A percentile compares a stretch with the other conserved stretches of the same genome.
These are phyloP conservation scores for Oligia latruncula DNA, from an alignment of 2,888 invertebrate genomes.

Conservation along the genomic window DNA sequence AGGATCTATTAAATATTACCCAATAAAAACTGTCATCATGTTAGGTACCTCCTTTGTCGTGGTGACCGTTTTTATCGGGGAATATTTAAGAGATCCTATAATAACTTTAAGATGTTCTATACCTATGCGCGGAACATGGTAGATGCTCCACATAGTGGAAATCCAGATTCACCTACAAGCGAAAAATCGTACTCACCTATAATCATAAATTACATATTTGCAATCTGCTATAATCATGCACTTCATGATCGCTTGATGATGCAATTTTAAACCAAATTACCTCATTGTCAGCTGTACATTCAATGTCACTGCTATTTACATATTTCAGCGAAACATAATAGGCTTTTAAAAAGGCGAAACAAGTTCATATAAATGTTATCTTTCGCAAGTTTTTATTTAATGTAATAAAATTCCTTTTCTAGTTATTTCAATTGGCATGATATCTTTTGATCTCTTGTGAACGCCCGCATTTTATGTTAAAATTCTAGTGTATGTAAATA, in stretches of 20 bases:
- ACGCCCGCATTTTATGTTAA: conserved; percentile 18
- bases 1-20: background rate
- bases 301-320: conserved; percentile 69
- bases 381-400: conserved; percentile 29
- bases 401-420: conserved; percentile 24
- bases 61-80: background rate
- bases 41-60: background rate
- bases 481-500: conserved; percentile 7
- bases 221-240: conserved; percentile 7
- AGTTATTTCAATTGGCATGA: conserved; percentile 31
- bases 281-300: conserved; percentile 68
- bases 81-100: background rate
- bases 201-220: conserved; percentile 11
- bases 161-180: background rate
- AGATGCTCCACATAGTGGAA: background rate
- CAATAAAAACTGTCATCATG: background rate
- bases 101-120: background rate
- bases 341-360: conserved; percentile 44
- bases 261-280: conserved; percentile 80
- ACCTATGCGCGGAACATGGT: background rate
- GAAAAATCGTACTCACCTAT: background rate
- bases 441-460: conserved; percentile 43
- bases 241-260: conserved; percentile 69
- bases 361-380: conserved; percentile 25
- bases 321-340: conserved; percentile 62